These are phyloP conservation scores for Oenanthe oenanthe DNA, from an alignment of 2,113 vertebrate genomes.

Conservation along the genomic window DNA sequence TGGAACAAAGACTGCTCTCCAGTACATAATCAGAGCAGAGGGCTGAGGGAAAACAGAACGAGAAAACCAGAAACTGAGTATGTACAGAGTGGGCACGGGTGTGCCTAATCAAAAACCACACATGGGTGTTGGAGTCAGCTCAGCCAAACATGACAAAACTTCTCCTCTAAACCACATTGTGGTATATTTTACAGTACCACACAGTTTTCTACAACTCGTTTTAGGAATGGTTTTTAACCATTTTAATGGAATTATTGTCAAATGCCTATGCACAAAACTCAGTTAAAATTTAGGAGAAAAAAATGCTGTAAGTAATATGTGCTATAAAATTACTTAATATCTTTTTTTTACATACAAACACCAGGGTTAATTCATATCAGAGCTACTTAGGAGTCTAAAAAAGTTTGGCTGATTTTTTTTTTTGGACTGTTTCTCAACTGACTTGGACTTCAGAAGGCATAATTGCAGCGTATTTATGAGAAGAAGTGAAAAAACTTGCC, in stretches of 20 bases:
- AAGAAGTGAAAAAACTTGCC: background rate
- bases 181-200: background rate
- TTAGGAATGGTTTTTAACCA: background rate
- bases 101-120: background rate
- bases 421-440: background rate
- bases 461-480: background rate
- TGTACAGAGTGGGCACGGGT: background rate
- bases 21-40: conserved; percentile 20
- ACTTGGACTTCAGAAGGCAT: background rate
- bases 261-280: background rate
- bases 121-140: background rate
- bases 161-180: background rate
- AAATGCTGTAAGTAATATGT: background rate
- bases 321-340: background rate
- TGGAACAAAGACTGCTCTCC: conserved; percentile 15
- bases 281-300: background rate
- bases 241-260: background rate
- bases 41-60: background rate
- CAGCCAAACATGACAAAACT: background rate
- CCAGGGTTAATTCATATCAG: background rate
- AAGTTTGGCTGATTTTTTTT: background rate
- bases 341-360: background rate
- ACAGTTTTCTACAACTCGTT: background rate
- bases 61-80: background rate
- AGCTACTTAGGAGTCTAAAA: background rate